A percentile compares a stretch with the other conserved stretches of the same genome.
phyloP scores from a whole-genome alignment of 2,888 invertebrate genomes.

The Notocelia uddmanniana region DNA sequence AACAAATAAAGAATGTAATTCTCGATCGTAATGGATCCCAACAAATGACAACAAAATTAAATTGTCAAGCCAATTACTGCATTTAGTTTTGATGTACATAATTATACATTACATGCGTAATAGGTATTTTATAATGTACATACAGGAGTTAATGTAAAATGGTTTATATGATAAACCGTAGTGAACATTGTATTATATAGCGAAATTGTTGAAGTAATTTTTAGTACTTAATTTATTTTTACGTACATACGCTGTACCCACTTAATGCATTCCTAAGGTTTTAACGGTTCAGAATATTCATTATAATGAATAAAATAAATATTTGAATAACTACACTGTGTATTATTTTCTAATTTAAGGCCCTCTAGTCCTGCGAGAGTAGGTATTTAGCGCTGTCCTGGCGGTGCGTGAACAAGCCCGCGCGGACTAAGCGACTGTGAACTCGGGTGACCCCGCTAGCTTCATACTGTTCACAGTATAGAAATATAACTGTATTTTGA shows the following conservation, averaged over 20 bases:
- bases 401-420: too few relatives aligned
- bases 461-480: too few relatives aligned
- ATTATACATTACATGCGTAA: constrained; percentile 69
- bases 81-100: constrained; percentile 63
- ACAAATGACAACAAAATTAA: constrained; percentile 23
- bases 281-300: constrained; percentile 77
- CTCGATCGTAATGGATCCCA: constrained; percentile 1
- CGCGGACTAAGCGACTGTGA: too few relatives aligned
- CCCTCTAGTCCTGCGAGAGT: too few relatives aligned
- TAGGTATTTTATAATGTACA: constrained; percentile 46
- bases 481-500: too few relatives aligned
- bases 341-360: constrained; percentile 44
- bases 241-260: constrained; percentile 69
- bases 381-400: too few relatives aligned
- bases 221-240: constrained; percentile 83
- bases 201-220: constrained; percentile 67
- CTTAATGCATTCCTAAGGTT: constrained; percentile 80
- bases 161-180: constrained; percentile 81
- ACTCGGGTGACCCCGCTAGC: too few relatives aligned
- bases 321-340: constrained; percentile 64
- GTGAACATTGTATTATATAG: constrained; percentile 68
- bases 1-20: not conserved
- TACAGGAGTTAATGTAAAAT: constrained; percentile 50
- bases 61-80: constrained; percentile 61
- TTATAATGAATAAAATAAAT: constrained; percentile 77